Evolutionary conservation across 2,113 vertebrate genomes (phyloP).

Genomic region (Gobiocypris rarus): DNA sequence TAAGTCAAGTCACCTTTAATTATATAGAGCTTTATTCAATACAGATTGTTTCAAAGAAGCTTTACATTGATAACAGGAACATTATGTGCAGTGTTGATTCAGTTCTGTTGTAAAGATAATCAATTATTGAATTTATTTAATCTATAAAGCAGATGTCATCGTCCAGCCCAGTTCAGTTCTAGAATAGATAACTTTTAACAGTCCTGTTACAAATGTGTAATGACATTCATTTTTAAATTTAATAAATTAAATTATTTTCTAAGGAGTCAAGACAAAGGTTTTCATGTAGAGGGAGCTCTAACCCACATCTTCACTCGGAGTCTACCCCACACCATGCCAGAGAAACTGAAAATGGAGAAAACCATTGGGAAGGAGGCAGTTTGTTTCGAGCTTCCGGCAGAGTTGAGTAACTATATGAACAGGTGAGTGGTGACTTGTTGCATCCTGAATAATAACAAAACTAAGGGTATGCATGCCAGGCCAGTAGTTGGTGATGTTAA

Average conservation of each 20-base stretch:
- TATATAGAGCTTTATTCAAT: no score
- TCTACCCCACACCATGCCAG: constrained; percentile 62
- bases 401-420: constrained; percentile 83
- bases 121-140: no score
- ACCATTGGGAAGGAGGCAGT: constrained; percentile 69
- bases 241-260: constrained; percentile 41
- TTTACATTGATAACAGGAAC: no score
- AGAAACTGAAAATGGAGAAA: constrained; percentile 69
- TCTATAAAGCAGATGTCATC: no score
- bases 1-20: no score
- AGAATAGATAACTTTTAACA: neutral
- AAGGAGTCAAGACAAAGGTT: constrained; percentile 94
- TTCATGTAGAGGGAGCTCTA: constrained; percentile 84
- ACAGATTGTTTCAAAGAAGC: no score
- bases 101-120: no score
- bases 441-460: no score
- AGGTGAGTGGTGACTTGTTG: constrained; percentile 73
- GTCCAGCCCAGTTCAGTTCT: no score
- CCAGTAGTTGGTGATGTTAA: no score
- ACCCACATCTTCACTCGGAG: constrained; percentile 88
- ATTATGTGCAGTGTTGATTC: no score
- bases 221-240: neutral
- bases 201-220: neutral
- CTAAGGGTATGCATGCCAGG: no score
- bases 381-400: constrained; percentile 78